phyloP scores from a whole-genome alignment of 2,113 vertebrate genomes.

The Tauraco erythrolophus region DNA sequence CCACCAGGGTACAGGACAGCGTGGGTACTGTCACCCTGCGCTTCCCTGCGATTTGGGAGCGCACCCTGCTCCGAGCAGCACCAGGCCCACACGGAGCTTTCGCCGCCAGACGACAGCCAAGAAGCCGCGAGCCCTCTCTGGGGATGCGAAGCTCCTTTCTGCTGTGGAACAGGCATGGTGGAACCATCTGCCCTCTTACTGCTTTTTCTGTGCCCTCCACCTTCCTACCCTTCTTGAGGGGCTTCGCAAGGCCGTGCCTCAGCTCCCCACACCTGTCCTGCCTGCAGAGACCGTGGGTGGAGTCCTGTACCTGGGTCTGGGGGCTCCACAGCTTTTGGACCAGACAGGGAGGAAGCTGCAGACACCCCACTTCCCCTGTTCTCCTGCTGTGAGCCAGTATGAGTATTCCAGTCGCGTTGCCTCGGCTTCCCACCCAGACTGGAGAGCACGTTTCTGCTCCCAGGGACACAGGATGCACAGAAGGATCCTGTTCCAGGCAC shows the following conservation, averaged over 20 bases:
- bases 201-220: background rate
- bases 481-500: background rate
- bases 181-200: background rate
- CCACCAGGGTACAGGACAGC: background rate
- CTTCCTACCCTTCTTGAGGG: background rate
- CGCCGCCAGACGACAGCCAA: background rate
- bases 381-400: background rate
- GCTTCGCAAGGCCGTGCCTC: background rate
- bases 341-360: background rate
- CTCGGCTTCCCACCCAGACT: background rate
- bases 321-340: background rate
- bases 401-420: background rate
- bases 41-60: accelerated
- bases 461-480: accelerated
- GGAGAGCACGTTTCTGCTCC: background rate
- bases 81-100: background rate
- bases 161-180: background rate
- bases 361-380: background rate
- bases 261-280: accelerated
- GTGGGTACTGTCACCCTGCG: accelerated
- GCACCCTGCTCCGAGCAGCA: background rate
- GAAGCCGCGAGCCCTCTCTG: background rate
- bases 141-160: background rate
- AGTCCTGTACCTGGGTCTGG: background rate
- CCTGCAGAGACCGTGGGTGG: accelerated